Base-by-base conservation (phyloP, 1,140 invertebrate species). In the Drosophila miranda region DNA sequence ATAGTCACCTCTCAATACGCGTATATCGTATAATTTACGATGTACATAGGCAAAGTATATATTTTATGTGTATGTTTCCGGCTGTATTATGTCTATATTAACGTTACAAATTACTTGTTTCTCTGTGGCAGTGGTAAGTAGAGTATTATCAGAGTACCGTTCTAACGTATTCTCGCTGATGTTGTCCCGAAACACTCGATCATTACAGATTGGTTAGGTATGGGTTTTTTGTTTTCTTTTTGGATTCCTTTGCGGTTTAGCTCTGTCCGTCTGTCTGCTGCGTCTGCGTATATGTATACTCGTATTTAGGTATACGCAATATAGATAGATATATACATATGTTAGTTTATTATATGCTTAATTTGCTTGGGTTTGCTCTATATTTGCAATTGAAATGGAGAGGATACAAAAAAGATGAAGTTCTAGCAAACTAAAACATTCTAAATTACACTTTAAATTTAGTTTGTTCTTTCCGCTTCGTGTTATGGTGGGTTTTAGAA, bases 71-170 rank as follows among this genome's bases (percentile, higher is more conserved):
- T 38, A 64, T 64, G 45, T 51, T 51, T 54, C 55, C 53, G 55
- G 59, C 45, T 64, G 46, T 67, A 63, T 68, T 64, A 73, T 74
- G 58, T 60, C 64, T 84, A 74, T 76, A 74, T 77, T 70, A 84
- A 77, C 61, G 56, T 68, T 63, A 75, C 61, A 86, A 56, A 68
- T 75, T 77, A 71, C 49, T 73, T 61, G 50, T 77, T 80, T 73
- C 60, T 60, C 78, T 89, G 87, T 89, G 87, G 87, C 87, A 89
- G 87, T 89, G 87, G 87, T 89, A 78, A 87, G 81, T 89, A 89
- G 87, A 89, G 87, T 89, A 89, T 89, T 87, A 72, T 69, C 71
- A 38, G 34, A 38, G 34, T 38, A 38, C 34, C 70, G 46, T 72
- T 76, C 58, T 69, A 57, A 57, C 58, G 46, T 68, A 44, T 68